Percentiles rank a stretch among this genome's conserved stretches.
phyloP scores from a whole-genome alignment of 1,140 invertebrate species.

The Lepidurus apus region DNA sequence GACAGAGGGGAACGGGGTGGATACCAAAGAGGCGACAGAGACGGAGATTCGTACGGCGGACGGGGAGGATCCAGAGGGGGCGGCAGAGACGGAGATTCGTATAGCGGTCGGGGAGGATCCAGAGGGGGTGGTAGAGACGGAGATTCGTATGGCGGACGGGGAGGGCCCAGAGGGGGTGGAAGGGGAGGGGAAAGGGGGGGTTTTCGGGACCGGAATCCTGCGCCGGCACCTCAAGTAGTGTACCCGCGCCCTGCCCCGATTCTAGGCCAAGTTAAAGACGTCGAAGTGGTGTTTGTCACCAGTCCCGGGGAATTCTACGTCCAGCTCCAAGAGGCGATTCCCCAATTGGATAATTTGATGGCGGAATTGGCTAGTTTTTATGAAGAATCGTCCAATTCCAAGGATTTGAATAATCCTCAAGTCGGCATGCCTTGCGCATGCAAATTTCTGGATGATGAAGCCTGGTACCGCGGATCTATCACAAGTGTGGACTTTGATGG shows the following conservation, averaged over 20 bases:
- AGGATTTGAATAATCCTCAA: constrained; percentile 39
- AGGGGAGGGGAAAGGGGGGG: background rate
- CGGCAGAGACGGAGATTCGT: no score
- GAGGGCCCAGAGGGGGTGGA: background rate
- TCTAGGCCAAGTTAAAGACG: constrained; percentile 40
- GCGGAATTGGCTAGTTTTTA: constrained; percentile 43
- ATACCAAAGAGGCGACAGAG: no score
- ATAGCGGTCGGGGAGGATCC: no score
- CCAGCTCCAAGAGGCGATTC: constrained; percentile 44
- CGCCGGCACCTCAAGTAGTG: background rate
- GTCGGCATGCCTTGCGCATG: constrained; percentile 63
- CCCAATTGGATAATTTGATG: constrained; percentile 45
- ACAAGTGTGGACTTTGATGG: constrained; percentile 60
- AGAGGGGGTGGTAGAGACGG: no score
- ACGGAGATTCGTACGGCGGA: no score
- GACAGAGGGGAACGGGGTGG: background rate
- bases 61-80: no score
- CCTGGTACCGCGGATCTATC: constrained; percentile 76
- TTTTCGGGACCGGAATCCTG: background rate
- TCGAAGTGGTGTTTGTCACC: constrained; percentile 42
- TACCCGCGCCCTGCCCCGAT: constrained; percentile 16
- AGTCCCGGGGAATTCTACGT: constrained; percentile 49
- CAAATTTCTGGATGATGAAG: constrained; percentile 62
- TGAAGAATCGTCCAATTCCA: constrained; percentile 31
- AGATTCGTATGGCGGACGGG: no score